A percentile compares a stretch with the other conserved stretches of the same genome.
phyloP scores from a whole-genome alignment of 2,797 vertebrate genomes.

The Hyperoplus lanceolatus region DNA sequence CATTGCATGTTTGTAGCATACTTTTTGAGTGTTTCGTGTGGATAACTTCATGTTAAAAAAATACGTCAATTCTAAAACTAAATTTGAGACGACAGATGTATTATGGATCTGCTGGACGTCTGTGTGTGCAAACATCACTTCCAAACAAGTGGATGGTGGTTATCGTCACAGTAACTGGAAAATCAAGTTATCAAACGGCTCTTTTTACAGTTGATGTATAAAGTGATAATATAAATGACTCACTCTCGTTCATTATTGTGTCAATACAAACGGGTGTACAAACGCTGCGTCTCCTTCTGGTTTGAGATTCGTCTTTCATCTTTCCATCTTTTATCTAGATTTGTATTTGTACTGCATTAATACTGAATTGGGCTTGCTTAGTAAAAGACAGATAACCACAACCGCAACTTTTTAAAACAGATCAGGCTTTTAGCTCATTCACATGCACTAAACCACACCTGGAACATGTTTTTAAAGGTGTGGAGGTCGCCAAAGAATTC shows the following conservation, averaged over 20 bases:
- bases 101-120: constrained; percentile 1
- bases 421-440: constrained; percentile 6
- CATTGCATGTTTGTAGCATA: neutral
- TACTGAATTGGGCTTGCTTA: neutral
- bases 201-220: constrained; percentile 48
- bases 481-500: constrained; percentile 90
- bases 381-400: constrained; percentile 17
- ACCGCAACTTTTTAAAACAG: neutral
- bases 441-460: constrained; percentile 77
- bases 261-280: constrained; percentile 55
- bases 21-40: neutral
- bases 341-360: neutral
- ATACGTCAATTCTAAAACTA: neutral
- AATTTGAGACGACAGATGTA: neutral
- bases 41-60: neutral
- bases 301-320: constrained; percentile 41
- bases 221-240: constrained; percentile 48
- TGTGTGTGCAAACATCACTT: constrained; percentile 42
- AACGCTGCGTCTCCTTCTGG: neutral
- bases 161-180: constrained; percentile 38
- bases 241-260: constrained; percentile 48
- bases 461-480: constrained; percentile 92
- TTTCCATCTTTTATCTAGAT: constrained; percentile 9
- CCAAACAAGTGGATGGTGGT: constrained; percentile 24
- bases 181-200: constrained; percentile 50